phyloP scores from a whole-genome alignment of 2,888 invertebrate species.

The Epinotia bilunana region DNA sequence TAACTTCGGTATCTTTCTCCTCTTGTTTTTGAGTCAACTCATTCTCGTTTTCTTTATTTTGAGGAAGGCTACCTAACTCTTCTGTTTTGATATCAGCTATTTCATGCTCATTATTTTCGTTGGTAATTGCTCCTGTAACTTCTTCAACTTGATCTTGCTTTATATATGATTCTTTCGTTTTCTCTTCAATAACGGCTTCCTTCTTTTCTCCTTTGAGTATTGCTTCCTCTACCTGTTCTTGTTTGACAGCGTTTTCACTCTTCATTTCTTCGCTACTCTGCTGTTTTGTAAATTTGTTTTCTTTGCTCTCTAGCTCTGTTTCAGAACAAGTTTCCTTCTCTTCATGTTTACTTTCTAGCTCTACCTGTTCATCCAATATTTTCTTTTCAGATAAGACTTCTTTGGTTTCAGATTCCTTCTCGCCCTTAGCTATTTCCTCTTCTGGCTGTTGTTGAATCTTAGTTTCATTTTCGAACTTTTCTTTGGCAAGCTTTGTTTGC shows the following conservation, averaged over 20 bases:
- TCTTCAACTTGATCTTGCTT: constrained; percentile 11
- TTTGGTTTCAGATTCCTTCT: not conserved
- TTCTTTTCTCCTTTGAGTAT: constrained; percentile 13
- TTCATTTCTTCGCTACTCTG: not conserved
- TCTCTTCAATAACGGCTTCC: constrained; percentile 14
- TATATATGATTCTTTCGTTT: not conserved
- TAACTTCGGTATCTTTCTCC: constrained; percentile 23
- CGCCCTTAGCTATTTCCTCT: constrained; percentile 48
- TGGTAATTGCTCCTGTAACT: constrained; percentile 47
- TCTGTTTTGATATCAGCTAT: not conserved
- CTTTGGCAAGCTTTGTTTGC: not conserved
- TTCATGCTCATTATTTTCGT: constrained; percentile 45
- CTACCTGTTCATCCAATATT: constrained; percentile 27
- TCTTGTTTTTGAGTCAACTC: constrained; percentile 50
- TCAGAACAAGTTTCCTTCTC: constrained; percentile 1
- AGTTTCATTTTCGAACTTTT: constrained; percentile 48
- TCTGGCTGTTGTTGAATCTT: constrained; percentile 44
- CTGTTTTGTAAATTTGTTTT: not conserved
- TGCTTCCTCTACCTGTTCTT: constrained; percentile 46
- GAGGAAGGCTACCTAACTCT: constrained; percentile 13
- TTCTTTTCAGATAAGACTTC: constrained; percentile 46
- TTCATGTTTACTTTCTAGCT: constrained; percentile 15
- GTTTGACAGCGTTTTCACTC: constrained; percentile 26
- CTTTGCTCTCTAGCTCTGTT: not conserved
- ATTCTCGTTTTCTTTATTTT: constrained; percentile 24